phyloP scores from a whole-genome alignment of 2,113 vertebrate genomes.

The Zeus faber region DNA sequence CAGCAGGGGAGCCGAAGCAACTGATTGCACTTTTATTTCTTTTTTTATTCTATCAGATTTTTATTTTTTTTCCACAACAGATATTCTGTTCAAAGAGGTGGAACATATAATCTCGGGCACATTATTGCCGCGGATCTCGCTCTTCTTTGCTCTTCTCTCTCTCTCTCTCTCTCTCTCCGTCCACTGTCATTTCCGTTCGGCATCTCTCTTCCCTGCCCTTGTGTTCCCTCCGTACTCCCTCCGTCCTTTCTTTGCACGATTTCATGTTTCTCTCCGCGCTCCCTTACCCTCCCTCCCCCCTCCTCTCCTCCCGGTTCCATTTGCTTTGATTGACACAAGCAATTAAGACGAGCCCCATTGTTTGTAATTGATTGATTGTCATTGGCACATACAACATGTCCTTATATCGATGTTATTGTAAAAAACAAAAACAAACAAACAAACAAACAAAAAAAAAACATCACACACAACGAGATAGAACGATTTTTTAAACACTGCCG shows the following conservation, averaged over 20 bases:
- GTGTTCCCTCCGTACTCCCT: background rate
- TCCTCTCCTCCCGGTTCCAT: background rate
- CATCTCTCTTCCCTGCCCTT: background rate
- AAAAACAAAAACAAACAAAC: background rate
- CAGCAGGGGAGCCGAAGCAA: slow-evolving; percentile 24
- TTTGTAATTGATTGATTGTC: slow-evolving; percentile 26
- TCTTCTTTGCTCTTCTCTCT: background rate
- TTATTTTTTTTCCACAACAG: slow-evolving; percentile 3
- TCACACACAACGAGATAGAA: slow-evolving; percentile 14
- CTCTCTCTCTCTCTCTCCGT: too few species aligned
- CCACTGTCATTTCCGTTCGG: too few species aligned
- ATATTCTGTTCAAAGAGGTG: slow-evolving; percentile 11
- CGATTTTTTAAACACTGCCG: background rate
- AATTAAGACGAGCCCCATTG: slow-evolving; percentile 17
- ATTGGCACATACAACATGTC: background rate
- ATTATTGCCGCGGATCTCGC: background rate
- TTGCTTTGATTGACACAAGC: slow-evolving; percentile 25
- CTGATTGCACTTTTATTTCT: slow-evolving; percentile 11
- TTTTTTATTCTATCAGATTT: slow-evolving; percentile 11
- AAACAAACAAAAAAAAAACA: background rate
- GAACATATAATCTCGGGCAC: background rate
- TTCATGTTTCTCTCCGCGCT: background rate
- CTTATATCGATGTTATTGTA: slow-evolving; percentile 14
- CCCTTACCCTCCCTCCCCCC: background rate
- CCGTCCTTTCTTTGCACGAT: background rate